phyloP scores from a whole-genome alignment of 2,888 invertebrate species.

The Eulithis prunata region DNA sequence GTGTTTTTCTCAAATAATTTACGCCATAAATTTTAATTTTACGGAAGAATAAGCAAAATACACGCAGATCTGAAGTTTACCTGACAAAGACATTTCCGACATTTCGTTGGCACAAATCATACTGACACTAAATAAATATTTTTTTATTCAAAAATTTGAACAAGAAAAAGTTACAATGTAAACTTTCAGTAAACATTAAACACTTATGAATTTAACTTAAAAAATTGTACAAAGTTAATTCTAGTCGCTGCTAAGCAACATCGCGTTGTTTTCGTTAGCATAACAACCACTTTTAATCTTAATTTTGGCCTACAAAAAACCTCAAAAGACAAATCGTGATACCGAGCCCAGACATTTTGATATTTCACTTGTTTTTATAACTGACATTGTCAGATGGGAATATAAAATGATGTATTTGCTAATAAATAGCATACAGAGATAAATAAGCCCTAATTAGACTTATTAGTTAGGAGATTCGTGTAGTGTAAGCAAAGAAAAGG shows the following conservation, averaged over 20 bases:
- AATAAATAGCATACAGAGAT: background rate
- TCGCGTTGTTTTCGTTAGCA: slow-evolving; percentile 7
- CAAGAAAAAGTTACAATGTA: background rate
- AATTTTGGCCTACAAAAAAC: background rate
- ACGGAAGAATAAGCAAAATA: background rate
- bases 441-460: slow-evolving; percentile 27
- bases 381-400: slow-evolving; percentile 24
- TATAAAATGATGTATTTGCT: slow-evolving; percentile 2
- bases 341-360: background rate
- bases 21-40: background rate
- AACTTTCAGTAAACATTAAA: too few species aligned
- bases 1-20: too few species aligned
- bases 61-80: background rate
- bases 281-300: slow-evolving; percentile 13
- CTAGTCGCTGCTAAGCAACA: slow-evolving; percentile 17
- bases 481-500: slow-evolving; percentile 14
- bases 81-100: slow-evolving; percentile 9
- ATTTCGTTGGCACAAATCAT: background rate
- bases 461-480: slow-evolving; percentile 19
- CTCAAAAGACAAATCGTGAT: slow-evolving; percentile 2
- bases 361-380: slow-evolving; percentile 9
- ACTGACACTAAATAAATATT: background rate
- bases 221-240: background rate
- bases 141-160: slow-evolving; percentile 1
- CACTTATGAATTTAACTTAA: too few species aligned